Evolutionary conservation across 2,113 vertebrate genomes (phyloP), one percentile per base, ranked within the genome.

Genomic region (Salvelinus alpinus): DNA sequence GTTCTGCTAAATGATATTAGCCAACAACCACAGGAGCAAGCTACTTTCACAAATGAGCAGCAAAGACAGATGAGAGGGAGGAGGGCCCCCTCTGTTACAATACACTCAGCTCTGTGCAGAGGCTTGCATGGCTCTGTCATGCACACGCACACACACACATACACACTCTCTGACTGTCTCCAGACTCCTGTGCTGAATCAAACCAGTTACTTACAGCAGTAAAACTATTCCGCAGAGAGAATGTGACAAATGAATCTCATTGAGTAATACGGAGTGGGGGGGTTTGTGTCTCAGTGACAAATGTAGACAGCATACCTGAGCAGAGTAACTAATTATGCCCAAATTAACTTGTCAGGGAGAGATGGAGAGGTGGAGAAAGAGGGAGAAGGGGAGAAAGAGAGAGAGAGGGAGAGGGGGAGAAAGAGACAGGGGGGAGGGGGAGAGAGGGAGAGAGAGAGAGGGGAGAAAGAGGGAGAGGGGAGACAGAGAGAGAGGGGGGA

Each of bases 331-430:
- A 87, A 93, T 92, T 91, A 88, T 81, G 80, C 82, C 80, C 80
- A 90, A 89, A 91, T 89, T 80, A 93, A 90, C 84, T 88, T 85
- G 88, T 89, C 90, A 88, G 79, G 67, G 75, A 51, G 48, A 51
- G 48, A 4, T 11, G 14, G 48, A 51, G 48, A 16, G 12, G 11
- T 14, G 3, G 48, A 16, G 48, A 51, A 11, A 51, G 48, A 51
- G 14, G 4, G 1, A 14, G 12, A 16, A 11, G 13, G 47, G 13
- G 9, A 34, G 31, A 34, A 34, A 34, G 34, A 34, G 34, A 34
- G 27, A 4, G 34, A 34, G 34, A 34, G 1, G 31, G 31, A 34
- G 31, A 34, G 5, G 5, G 31, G 31, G 31, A 34, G 31, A 34
- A 31, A 31, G 29, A 31, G 29, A 5, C 4, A 1, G 29, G 0